Evolutionary conservation across 2,113 vertebrate species (phyloP).

Genomic region (Lagopus muta): DNA sequence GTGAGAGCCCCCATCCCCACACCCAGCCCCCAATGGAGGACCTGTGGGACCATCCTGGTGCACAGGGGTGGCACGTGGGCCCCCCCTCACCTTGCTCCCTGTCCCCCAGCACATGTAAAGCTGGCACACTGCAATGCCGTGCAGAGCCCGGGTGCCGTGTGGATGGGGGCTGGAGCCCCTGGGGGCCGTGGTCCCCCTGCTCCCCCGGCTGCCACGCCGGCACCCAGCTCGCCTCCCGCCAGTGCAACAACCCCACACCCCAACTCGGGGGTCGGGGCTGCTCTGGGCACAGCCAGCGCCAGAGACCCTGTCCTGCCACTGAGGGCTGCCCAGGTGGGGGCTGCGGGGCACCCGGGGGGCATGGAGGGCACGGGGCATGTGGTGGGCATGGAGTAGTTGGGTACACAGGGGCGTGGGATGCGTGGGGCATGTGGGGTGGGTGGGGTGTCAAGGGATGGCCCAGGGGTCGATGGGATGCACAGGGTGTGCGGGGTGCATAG

Average conservation of each 20-base stretch:
- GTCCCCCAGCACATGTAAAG: conserved; percentile 81
- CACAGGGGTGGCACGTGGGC: background rate
- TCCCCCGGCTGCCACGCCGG: conserved; percentile 82
- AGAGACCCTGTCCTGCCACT: conserved; percentile 79
- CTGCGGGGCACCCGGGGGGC: background rate
- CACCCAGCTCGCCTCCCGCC: conserved; percentile 73
- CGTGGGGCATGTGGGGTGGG: no score
- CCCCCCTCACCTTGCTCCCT: background rate
- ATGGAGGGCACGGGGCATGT: background rate
- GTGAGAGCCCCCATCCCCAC: conserved; percentile 62
- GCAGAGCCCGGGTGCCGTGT: conserved; percentile 80
- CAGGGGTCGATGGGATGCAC: background rate
- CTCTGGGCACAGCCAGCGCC: conserved; percentile 73
- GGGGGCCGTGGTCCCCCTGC: conserved; percentile 84
- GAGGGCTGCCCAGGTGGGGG: conserved; percentile 64
- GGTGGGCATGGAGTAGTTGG: background rate
- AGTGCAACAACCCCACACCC: conserved; percentile 81
- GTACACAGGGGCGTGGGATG: no score
- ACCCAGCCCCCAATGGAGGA: background rate
- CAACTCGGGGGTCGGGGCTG: conserved; percentile 82
- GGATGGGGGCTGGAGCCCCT: conserved; percentile 82
- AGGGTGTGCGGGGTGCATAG: background rate
- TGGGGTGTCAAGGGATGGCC: no score
- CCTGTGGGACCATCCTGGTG: background rate
- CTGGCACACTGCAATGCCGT: conserved; percentile 79